Evolutionary conservation across 2,888 invertebrate species (phyloP), one percentile per base, ranked within the genome.

Genomic region (Eupithecia insigniata): DNA sequence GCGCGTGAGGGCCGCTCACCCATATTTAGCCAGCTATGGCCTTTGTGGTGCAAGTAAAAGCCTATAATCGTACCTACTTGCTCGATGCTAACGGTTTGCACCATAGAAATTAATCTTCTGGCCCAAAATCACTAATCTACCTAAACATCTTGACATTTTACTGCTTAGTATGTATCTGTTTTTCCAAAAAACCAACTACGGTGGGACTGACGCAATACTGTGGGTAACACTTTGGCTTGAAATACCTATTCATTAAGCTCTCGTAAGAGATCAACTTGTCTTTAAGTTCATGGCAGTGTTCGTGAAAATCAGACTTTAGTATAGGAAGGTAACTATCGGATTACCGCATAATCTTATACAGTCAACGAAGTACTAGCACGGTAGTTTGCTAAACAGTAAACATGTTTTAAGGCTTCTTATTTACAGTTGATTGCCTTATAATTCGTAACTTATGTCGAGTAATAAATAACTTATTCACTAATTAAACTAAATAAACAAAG

Each of bases 191-290:
- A 74, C 46, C 64, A 69, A 76, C 66, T 43, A 61, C 36, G 65
- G 71, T 70, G 69, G 74, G 71, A 72, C 69, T 70, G 66, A 30
- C 67, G 28, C 72, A 74, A 75, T 75, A 77, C 73, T 74, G 73
- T 69, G 69, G 73, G 76, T 73, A 75, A 77, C 72, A 73, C 67
- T 68, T 69, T 66, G 46, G 72, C 73, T 76, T 72, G 70, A 69
- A 72, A 73, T 75, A 76, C 74, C 74, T 60, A 28, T 30, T 18
- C 32, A 22, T 51, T 51, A 51, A 51, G 12, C 12, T 22, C 51
- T 22, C 51, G 22, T 12, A 51, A 51, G 12, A 51, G 51, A 10
- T 26, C 5, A 55, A 55, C 12, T 51, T 55, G 22, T 22, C 55
- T 22, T 26, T 26, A 26, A 26, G 7, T 60, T 18, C 30, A 28